phyloP scores from a whole-genome alignment of 1,140 invertebrate species.

The Asbolus verrucosus region DNA sequence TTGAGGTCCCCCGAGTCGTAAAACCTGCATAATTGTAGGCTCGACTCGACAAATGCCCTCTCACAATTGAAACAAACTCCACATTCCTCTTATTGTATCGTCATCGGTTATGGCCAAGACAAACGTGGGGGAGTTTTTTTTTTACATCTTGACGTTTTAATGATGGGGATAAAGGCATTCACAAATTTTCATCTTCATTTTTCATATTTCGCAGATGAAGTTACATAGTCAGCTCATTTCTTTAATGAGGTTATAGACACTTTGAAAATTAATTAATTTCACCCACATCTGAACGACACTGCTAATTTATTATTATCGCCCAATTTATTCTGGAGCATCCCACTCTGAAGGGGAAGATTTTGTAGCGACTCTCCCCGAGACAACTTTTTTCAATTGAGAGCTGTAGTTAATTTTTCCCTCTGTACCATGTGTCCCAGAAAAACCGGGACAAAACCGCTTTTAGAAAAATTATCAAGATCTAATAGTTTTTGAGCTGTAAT shows the following conservation, averaged over 20 bases:
- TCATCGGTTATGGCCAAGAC: not conserved
- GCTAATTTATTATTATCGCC: not conserved
- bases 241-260: not conserved
- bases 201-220: not conserved
- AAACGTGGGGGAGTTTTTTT: not conserved
- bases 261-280: not conserved
- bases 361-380: no score
- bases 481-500: no score
- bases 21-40: slow-evolving; percentile 2
- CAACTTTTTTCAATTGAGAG: no score
- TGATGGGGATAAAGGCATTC: not conserved
- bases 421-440: no score
- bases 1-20: not conserved
- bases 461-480: no score
- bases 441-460: no score
- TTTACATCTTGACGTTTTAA: not conserved
- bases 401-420: no score
- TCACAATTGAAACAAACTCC: not conserved
- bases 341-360: no score
- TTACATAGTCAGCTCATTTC: not conserved
- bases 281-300: not conserved
- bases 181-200: not conserved
- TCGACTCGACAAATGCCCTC: not conserved
- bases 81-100: not conserved
- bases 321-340: not conserved